phyloP scores from a whole-genome alignment of 2,888 invertebrate species.

The Lepidocyrtinus sp. region DNA sequence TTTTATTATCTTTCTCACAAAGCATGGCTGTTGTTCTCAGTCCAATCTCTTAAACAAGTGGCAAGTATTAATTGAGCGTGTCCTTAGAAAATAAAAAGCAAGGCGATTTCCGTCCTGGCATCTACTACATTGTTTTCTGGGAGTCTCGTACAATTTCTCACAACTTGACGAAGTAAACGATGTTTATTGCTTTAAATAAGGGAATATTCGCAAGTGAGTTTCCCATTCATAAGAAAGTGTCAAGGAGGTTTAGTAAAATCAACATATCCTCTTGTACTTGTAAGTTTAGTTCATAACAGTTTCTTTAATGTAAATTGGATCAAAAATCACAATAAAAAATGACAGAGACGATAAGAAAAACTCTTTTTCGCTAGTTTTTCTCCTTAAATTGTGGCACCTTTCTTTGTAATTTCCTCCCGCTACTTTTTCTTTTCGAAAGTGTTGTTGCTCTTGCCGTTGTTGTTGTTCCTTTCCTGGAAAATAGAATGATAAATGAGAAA shows the following conservation, averaged over 20 bases:
- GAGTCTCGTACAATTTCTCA: background rate
- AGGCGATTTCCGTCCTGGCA: background rate
- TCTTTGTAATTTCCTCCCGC: conserved; percentile 11
- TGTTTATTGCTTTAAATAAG: conserved; percentile 4
- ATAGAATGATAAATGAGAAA: conserved; percentile 56
- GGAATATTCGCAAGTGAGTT: background rate
- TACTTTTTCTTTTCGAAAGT: conserved; percentile 23
- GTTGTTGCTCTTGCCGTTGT: conserved; percentile 23
- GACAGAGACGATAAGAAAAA: background rate
- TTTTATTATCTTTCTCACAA: background rate
- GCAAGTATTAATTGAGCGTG: conserved; percentile 7
- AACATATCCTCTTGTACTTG: background rate
- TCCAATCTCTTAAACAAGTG: background rate
- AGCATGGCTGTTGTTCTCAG: background rate
- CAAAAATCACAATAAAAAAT: background rate
- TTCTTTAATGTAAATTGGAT: too few species aligned
- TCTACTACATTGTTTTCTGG: background rate
- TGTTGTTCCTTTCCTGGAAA: conserved; percentile 29
- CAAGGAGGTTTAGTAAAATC: background rate
- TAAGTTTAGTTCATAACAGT: too few species aligned
- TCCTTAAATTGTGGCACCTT: background rate
- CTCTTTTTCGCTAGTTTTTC: background rate
- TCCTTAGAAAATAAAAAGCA: background rate
- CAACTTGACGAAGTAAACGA: background rate
- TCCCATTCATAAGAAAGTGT: background rate